Conservation (phyloP, 2,797 vertebrate genomes). For the Centroberyx gerrardi region DNA sequence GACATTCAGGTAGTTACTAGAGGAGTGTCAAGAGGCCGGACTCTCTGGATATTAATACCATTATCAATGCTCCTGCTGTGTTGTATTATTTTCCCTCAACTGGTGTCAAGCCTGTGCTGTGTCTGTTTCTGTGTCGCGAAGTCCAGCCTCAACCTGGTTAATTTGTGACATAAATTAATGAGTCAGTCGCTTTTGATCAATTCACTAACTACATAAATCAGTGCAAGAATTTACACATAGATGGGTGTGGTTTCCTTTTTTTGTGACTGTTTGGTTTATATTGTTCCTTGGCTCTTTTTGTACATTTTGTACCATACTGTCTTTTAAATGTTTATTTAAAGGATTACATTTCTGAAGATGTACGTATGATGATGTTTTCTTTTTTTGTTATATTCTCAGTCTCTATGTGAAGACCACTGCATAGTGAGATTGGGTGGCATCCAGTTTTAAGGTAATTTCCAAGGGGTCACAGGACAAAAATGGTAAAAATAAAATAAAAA, state of each 20-base stretch:
- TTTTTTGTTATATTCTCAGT: slow-evolving; percentile 31
- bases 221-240: background rate
- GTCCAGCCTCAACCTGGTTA: background rate
- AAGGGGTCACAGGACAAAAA: background rate
- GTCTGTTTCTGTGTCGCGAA: background rate
- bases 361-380: slow-evolving; percentile 23
- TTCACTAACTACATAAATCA: background rate
- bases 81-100: background rate
- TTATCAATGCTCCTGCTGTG: slow-evolving; percentile 1
- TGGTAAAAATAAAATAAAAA: background rate
- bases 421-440: background rate
- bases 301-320: slow-evolving; percentile 72
- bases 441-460: background rate
- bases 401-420: background rate
- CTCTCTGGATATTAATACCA: background rate
- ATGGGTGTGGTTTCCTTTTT: slow-evolving; percentile 22
- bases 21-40: slow-evolving; percentile 18
- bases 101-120: background rate
- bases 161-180: background rate
- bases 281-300: slow-evolving; percentile 58
- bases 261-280: slow-evolving; percentile 15
- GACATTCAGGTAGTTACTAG: background rate
- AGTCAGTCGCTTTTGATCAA: background rate
- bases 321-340: slow-evolving; percentile 80
- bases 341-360: slow-evolving; percentile 71